Base-by-base conservation (phyloP, 2,888 invertebrate species). In the Lasioglossum lativentre region DNA sequence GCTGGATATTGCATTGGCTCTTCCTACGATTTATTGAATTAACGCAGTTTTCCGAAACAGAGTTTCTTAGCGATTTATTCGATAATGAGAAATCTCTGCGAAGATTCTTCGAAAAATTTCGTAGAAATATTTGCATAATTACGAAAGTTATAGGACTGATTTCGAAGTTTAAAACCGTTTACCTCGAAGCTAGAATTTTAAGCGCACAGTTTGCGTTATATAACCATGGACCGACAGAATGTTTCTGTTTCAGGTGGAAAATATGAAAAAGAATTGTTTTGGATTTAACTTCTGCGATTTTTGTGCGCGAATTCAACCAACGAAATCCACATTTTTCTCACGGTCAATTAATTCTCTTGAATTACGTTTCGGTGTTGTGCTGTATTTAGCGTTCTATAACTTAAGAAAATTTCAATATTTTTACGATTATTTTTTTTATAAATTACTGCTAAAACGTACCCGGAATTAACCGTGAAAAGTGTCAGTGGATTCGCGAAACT, bases 91-190 rank as follows among this genome's bases (percentile, higher is more conserved):
- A n/a, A 4, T 1, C n/a, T 12, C 4, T 1, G 56, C 12, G n/a
- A 56, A 56, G 4, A n/a, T 56, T 56, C n/a, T 56, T n/a, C 0
- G 4, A n/a, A n/a, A 56, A 56, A 12, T n/a, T n/a, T 56, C 56
- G n/a, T 56, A n/a, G 10, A 56, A 56, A 56, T 56, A 56, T 56
- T n/a, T 56, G n/a, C n/a, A n/a, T 56, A 56, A 56, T n/a, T n/a
- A n/a, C 4, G 12, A 56, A 56, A 56, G 56, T 12, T n/a, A 10
- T n/a, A 56, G n/a, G 10, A n/a, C n/a, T n/a, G n/a, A n/a, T n/a
- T 56, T 56, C 56, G n/a, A 12, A n/a, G n/a, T 56, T 56, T 12
- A n/a, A n/a, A n/a, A 56, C n/a, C n/a, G 56, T 10, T 47, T 23
- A 52, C 3, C 23, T 8, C 23, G 8, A 52, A 52, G 2, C 23